These are phyloP conservation scores for Gymnopithys bicolor DNA, from an alignment of 2,797 vertebrate species.

Conservation along the genomic window DNA sequence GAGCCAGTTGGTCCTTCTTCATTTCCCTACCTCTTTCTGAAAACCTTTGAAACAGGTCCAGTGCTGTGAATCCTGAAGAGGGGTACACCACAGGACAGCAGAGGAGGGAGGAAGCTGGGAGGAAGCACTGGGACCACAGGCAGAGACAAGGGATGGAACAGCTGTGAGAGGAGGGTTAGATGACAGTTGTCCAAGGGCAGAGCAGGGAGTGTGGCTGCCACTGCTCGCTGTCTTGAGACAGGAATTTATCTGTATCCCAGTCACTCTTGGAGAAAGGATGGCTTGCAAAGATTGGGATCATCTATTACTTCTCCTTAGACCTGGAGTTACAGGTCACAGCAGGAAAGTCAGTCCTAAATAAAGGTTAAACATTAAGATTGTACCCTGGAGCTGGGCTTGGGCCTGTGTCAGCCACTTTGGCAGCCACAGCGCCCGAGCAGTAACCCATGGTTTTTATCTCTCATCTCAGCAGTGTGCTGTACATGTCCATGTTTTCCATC, in stretches of 20 bases:
- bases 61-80: not conserved
- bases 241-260: not conserved
- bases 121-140: accelerated
- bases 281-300: not conserved
- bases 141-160: not conserved
- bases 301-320: not conserved
- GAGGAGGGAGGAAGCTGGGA: not conserved
- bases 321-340: not conserved
- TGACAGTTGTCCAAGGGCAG: not conserved
- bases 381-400: not conserved
- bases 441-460: not conserved
- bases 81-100: not conserved
- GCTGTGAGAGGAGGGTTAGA: not conserved
- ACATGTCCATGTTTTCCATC: not conserved
- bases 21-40: not conserved
- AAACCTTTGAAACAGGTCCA: not conserved
- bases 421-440: not conserved
- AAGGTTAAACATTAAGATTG: not conserved
- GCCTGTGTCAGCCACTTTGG: not conserved
- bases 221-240: not conserved
- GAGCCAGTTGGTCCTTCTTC: not conserved
- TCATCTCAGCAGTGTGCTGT: not conserved
- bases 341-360: not conserved
- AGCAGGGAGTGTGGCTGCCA: not conserved
- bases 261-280: not conserved